Evolutionary conservation across 30 jellyfish, hydroid and myxozoan species (phyloP), one percentile per base, ranked within the genome.

Genomic region (Aurelia coerulea): DNA sequence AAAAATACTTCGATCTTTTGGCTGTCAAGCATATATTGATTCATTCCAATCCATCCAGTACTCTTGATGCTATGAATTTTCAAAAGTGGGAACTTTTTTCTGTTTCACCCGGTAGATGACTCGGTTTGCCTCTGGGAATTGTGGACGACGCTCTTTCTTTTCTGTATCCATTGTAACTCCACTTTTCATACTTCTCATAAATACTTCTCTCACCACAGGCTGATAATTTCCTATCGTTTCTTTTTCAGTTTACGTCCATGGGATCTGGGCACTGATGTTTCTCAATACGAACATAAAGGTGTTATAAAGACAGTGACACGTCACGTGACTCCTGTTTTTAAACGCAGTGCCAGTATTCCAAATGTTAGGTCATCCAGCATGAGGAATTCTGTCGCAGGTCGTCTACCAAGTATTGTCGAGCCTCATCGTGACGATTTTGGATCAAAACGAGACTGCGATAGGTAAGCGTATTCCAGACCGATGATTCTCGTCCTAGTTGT

Each of bases 251-350:
- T 95, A 33, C 95, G 99, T 10, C 97, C 99, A 3, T 95, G 99
- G 99, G 99, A 95, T 50, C 97, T 93, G 6, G 92, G 90, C 79
- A 90, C 96, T 16, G 99, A 95, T 71, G 73, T 89, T 54, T n/a
- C 74, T 18, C 99, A 95, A 41, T 95, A 81, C 89, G 99, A 95
- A 78, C 86, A 80, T 59, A 66, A 89, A 33, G 97, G 99, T 4
- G 81, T 95, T 41, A 77, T 95, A 41, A 89, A 82, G 72, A 89
- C 99, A 14, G 92, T 85, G 75, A 89, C 97, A 3, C 89, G 97
- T 2, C 99, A 84, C 60, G 84, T 72, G 15, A 90, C 96, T 5
- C 97, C 99, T n/a, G 64, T 80, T 16, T 97, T 95, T 33, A 85
- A 82, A 52, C 87, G 96, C 13, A 86, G 96, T 71, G 78, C 84